Conservation (phyloP, 2,888 invertebrate species). For the Diadromus collaris region DNA sequence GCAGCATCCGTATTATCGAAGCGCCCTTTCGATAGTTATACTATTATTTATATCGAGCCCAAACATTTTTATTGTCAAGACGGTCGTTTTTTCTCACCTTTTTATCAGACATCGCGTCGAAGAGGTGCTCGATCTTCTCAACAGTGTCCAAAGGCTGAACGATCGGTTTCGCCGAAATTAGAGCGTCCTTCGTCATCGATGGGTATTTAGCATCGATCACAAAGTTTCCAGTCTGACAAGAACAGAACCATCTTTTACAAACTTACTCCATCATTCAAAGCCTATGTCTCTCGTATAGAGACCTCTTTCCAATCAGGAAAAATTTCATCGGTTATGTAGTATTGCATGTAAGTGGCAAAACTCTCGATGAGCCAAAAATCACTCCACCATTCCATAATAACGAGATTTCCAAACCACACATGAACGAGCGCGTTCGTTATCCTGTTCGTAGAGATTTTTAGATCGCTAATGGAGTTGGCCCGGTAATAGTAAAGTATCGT, state of each 20-base stretch:
- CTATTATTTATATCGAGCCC: not conserved
- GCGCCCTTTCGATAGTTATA: slow-evolving; percentile 57
- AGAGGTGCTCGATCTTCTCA: slow-evolving; percentile 48
- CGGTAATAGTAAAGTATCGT: slow-evolving; percentile 71
- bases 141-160: slow-evolving; percentile 44
- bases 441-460: slow-evolving; percentile 79
- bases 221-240: slow-evolving; percentile 51
- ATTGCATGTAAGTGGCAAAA: slow-evolving; percentile 86
- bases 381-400: slow-evolving; percentile 87
- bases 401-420: slow-evolving; percentile 89
- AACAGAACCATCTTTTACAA: slow-evolving; percentile 36
- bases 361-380: slow-evolving; percentile 87
- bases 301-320: slow-evolving; percentile 66
- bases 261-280: not conserved
- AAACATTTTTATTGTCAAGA: not conserved
- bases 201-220: slow-evolving; percentile 56
- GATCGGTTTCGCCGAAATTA: slow-evolving; percentile 52
- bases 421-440: slow-evolving; percentile 89
- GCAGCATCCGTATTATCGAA: slow-evolving; percentile 64
- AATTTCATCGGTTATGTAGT: slow-evolving; percentile 30
- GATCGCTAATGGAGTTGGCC: slow-evolving; percentile 81
- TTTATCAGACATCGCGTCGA: slow-evolving; percentile 57
- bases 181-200: slow-evolving; percentile 60
- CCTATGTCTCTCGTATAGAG: not conserved
- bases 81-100: slow-evolving; percentile 52